Base-by-base conservation (phyloP, 92 coral and sea anemone species). In the Chrysogorgia sp. region DNA sequence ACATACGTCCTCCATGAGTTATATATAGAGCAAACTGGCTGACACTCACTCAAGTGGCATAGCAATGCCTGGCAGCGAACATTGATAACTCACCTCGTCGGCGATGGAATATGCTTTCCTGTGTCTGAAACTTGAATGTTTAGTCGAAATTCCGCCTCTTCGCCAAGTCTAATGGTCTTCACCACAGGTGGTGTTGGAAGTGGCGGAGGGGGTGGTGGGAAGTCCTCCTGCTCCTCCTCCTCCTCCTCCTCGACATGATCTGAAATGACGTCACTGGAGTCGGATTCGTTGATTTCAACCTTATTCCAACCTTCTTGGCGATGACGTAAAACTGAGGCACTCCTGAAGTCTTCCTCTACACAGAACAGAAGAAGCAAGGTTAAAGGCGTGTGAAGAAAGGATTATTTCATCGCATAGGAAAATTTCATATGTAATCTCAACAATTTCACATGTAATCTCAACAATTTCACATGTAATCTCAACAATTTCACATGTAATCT, bases 141-240 rank as follows among this genome's bases (percentile, higher is more conserved):
- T 22, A 56, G 64, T 34, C 65, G 31, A 22, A 72, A 72, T 32
- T 72, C 79, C 30, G 63, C 79, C 34, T n/a, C 32, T 17, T 72
- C 50, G 2, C 79, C 79, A 33, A 72, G 79, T 17, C 22, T 72
- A 28, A 72, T 34, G 52, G 65, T 72, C 14, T 56, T 58, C 9
- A 69, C 59, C 13, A 69, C 76, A 30, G 76, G 76, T 12, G 76
- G 76, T 26, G 76, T 34, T 20, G 58, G 40, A 47, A 23, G 20
- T 17, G 57, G 76, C 2, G 76, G 76, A 45, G 76, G 76, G 17
- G 76, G 76, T 26, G 76, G 76, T 22, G 76, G 76, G 76, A 69
- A 69, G 40, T 69, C 59, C 37, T 69, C n/a, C n/a, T n/a, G n/a
- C n/a, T n/a, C n/a, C n/a, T n/a, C n/a, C n/a, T n/a, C n/a, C n/a